Conservation (phyloP, 2,888 invertebrate genomes). For the Allacma fusca region DNA sequence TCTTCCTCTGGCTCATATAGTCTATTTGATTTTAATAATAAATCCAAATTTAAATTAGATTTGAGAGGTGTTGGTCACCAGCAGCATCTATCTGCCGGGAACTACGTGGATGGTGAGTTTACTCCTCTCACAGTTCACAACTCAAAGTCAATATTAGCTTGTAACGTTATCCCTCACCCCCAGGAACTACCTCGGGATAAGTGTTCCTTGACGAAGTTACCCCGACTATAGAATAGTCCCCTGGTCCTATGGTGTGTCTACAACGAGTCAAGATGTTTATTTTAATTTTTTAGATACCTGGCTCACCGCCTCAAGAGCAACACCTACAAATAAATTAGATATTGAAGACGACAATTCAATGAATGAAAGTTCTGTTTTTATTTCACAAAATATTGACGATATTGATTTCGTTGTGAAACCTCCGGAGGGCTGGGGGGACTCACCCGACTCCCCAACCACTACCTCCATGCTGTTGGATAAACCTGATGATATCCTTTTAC, state of each 20-base stretch:
- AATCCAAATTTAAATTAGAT: slow-evolving; percentile 45
- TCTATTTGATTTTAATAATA: slow-evolving; percentile 48
- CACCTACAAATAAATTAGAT: slow-evolving; percentile 40
- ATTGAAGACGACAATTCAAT: slow-evolving; percentile 44
- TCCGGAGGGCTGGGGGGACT: slow-evolving; percentile 88
- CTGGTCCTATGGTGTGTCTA: too few species aligned
- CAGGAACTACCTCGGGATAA: background rate
- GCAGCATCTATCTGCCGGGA: slow-evolving; percentile 8
- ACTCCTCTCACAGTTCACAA: background rate
- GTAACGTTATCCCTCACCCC: background rate
- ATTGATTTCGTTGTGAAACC: slow-evolving; percentile 74
- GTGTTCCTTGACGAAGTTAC: too few species aligned
- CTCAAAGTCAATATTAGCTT: too few species aligned
- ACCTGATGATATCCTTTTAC: background rate
- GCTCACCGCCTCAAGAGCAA: slow-evolving; percentile 19
- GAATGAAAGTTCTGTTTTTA: slow-evolving; percentile 39
- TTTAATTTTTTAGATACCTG: slow-evolving; percentile 22
- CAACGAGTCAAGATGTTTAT: too few species aligned
- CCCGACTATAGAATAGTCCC: too few species aligned
- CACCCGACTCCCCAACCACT: slow-evolving; percentile 69
- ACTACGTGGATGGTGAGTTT: slow-evolving; percentile 9
- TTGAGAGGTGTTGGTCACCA: slow-evolving; percentile 33
- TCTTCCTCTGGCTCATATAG: slow-evolving; percentile 59
- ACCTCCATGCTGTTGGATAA: slow-evolving; percentile 10
- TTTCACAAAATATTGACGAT: slow-evolving; percentile 42